Conservation (phyloP, 92 coral and sea anemone genomes). For the Heteractis magnifica region DNA sequence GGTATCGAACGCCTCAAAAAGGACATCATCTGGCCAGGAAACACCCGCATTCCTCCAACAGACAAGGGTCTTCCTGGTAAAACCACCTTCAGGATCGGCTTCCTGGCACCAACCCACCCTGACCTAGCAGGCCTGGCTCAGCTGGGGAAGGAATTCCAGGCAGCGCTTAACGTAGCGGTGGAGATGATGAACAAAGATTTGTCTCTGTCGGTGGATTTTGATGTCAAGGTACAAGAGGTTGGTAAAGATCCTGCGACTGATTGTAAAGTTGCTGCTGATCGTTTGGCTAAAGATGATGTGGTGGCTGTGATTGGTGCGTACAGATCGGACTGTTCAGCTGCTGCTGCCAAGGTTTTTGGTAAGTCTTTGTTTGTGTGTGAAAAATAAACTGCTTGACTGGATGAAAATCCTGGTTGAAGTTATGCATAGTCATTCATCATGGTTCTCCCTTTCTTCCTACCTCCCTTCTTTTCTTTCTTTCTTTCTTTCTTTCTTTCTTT, state of each 20-base stretch:
- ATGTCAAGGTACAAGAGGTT: constrained; percentile 74
- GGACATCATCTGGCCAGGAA: constrained; percentile 88
- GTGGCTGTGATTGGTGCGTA: constrained; percentile 96
- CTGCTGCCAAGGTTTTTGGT: constrained; percentile 89
- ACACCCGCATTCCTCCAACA: constrained; percentile 78
- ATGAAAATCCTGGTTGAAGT: too few species aligned
- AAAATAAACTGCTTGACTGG: background rate
- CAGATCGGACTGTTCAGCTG: constrained; percentile 85
- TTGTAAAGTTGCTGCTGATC: constrained; percentile 80
- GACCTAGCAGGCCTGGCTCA: constrained; percentile 87
- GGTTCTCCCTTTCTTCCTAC: too few species aligned
- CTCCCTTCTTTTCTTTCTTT: too few species aligned
- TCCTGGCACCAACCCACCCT: constrained; percentile 87
- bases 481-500: background rate
- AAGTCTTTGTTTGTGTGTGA: background rate
- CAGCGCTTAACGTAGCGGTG: constrained; percentile 82
- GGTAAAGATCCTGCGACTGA: constrained; percentile 73
- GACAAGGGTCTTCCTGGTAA: constrained; percentile 96
- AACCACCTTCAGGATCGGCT: constrained; percentile 91
- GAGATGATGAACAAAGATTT: constrained; percentile 96
- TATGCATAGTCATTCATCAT: too few species aligned
- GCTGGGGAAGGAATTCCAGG: constrained; percentile 81
- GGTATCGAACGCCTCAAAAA: constrained; percentile 64
- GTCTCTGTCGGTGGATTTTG: constrained; percentile 86
- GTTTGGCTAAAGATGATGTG: constrained; percentile 85